Base-by-base conservation (phyloP, 2,797 vertebrate genomes). In the Pyrocephalus nanus region DNA sequence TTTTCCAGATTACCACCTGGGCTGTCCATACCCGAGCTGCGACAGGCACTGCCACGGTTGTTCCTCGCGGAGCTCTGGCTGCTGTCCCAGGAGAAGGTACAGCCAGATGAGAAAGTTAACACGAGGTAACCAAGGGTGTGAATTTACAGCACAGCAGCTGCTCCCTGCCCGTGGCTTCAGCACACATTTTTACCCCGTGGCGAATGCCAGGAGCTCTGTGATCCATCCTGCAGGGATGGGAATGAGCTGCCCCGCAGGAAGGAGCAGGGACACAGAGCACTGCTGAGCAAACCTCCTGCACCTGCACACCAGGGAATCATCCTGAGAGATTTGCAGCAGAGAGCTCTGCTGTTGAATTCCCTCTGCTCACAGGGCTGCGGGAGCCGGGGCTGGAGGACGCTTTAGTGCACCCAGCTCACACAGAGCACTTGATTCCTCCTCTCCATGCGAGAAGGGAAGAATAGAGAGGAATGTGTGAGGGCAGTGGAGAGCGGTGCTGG, bases 401-500 rank as follows among this genome's bases (percentile, higher is more conserved):
- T 76, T 92, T 93, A 73, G 16, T 48, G 89, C 72, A 88, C 85
- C 88, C 54, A 15, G 79, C 64, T 91, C 19, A 2, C 85, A n/a
- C 38, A 55, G 82, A 95, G 50, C 93, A 81, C 86, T 95, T 7
- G 69, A 77, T 76, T 81, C 54, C 10, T 47, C 66, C 36, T 67
- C 69, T 94, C 58, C n/a, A 1, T 10, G 70, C 0, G 26, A 91
- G 66, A 76, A 71, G 53, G 47, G 65, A 85, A 94, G 93, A 91
- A 96, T 60, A 34, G 95, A 74, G 79, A 92, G 55, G 93, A 89
- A 93, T 82, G 91, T 12, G 69, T 64, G 80, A 83, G 67, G 42
- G 95, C 79, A 95, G 86, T 0, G 10, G 42, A 73, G 81, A 88
- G 42, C 2, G 2, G 62, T 81, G 93, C 80, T 48, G 18, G 79